Evolutionary conservation across 23 tunicate species (phyloP).

Genomic region (Halocynthia aurantium): DNA sequence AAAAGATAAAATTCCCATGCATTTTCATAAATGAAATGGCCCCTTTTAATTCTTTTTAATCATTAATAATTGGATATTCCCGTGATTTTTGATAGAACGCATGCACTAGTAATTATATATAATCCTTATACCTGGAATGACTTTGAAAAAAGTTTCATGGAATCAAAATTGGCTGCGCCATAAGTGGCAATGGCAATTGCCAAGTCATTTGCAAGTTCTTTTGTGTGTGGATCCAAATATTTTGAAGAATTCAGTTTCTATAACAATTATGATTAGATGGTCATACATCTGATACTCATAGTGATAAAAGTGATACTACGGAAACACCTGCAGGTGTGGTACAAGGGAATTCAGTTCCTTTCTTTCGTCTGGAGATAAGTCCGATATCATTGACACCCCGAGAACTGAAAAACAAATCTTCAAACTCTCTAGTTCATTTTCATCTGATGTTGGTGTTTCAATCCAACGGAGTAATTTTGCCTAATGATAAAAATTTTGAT

Average conservation of each 20-base stretch:
- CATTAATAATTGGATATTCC: too few relatives aligned
- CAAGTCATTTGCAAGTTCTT: constrained; percentile 36
- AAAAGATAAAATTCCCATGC: too few relatives aligned
- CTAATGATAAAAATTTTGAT: background rate
- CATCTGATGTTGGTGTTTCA: constrained; percentile 1
- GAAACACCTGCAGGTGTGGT: constrained; percentile 37
- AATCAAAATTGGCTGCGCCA: constrained; percentile 17
- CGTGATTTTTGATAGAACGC: too few relatives aligned
- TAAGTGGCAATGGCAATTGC: constrained; percentile 57
- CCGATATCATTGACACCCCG: constrained; percentile 31
- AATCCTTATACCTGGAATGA: background rate
- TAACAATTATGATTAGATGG: constrained; percentile 8
- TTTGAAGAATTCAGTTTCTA: constrained; percentile 7
- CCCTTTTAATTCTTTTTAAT: too few relatives aligned
- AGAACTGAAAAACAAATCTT: constrained; percentile 37
- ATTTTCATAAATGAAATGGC: too few relatives aligned
- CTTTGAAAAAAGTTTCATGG: constrained; percentile 10
- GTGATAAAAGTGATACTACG: background rate
- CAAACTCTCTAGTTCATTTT: constrained; percentile 24
- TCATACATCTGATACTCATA: background rate
- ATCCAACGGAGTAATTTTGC: background rate
- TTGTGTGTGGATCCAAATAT: constrained; percentile 19
- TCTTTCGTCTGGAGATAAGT: background rate
- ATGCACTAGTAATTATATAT: too few relatives aligned
- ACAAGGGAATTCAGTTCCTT: constrained; percentile 4